phyloP scores from a whole-genome alignment of 2,797 vertebrate species.

The Acanthornis magna region DNA sequence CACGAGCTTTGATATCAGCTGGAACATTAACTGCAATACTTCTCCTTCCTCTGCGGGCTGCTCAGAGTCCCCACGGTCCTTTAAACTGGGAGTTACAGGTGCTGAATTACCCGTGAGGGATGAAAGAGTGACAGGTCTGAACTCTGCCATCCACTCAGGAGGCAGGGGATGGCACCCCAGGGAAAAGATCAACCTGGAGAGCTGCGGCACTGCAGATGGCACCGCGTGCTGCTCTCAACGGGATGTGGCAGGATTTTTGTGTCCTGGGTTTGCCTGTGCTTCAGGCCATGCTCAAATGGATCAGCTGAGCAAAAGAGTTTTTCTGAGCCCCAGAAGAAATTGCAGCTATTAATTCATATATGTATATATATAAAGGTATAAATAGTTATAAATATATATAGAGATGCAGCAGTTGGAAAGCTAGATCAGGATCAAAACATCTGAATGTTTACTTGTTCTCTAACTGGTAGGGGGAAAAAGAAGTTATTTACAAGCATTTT shows the following conservation, averaged over 20 bases:
- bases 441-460: neutral
- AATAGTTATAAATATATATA: too few species aligned
- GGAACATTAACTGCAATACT: neutral
- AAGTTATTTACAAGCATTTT: neutral
- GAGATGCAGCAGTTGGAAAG: neutral
- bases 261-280: neutral
- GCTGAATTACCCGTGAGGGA: neutral
- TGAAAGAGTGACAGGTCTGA: neutral
- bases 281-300: neutral
- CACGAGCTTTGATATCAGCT: slow-evolving; percentile 40
- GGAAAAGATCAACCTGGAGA: neutral
- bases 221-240: accelerated
- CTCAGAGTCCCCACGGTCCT: neutral
- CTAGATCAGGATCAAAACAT: neutral
- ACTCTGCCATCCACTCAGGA: neutral
- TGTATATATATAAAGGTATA: too few species aligned
- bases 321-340: neutral
- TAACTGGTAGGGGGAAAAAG: neutral
- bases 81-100: slow-evolving; percentile 11
- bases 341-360: neutral
- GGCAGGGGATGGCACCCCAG: neutral
- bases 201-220: neutral
- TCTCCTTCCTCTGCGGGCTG: neutral
- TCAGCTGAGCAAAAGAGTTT: neutral
- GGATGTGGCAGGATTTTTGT: neutral